Percentiles rank a stretch among this genome's conserved stretches.
Evolutionary conservation across 2,797 vertebrate genomes (phyloP).

Genomic region (Hephaestus fuliginosus): DNA sequence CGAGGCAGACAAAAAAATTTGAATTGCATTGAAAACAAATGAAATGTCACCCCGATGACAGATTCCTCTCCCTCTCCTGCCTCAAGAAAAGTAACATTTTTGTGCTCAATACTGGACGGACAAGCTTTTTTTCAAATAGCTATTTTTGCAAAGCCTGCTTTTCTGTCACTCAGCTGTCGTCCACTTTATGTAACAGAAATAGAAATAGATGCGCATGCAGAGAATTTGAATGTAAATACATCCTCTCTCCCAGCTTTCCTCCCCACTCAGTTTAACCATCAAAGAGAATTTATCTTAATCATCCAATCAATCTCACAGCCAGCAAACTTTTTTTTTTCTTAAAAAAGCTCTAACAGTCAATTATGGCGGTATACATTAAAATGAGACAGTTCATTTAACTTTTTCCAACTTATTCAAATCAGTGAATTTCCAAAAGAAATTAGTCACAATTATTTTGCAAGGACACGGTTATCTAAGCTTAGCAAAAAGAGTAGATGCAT

Average conservation of each 20-base stretch:
- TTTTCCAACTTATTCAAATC: neutral
- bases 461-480: neutral
- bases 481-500: neutral
- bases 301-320: neutral
- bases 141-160: conserved; percentile 62
- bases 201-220: conserved; percentile 26
- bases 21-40: conserved; percentile 14
- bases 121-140: conserved; percentile 64
- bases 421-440: no score
- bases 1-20: conserved; percentile 7
- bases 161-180: conserved; percentile 69
- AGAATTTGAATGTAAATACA: conserved; percentile 49
- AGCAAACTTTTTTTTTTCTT: neutral
- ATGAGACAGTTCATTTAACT: neutral
- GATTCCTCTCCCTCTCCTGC: neutral
- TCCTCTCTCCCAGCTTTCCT: conserved; percentile 16
- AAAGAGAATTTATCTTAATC: conserved; percentile 17
- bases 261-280: neutral
- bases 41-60: conserved; percentile 44
- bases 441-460: neutral
- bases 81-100: conserved; percentile 35
- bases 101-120: conserved; percentile 41
- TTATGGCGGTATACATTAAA: neutral
- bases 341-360: neutral
- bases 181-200: conserved; percentile 45